Evolutionary conservation across 2,113 vertebrate genomes (phyloP).

Genomic region (Scomber scombrus): DNA sequence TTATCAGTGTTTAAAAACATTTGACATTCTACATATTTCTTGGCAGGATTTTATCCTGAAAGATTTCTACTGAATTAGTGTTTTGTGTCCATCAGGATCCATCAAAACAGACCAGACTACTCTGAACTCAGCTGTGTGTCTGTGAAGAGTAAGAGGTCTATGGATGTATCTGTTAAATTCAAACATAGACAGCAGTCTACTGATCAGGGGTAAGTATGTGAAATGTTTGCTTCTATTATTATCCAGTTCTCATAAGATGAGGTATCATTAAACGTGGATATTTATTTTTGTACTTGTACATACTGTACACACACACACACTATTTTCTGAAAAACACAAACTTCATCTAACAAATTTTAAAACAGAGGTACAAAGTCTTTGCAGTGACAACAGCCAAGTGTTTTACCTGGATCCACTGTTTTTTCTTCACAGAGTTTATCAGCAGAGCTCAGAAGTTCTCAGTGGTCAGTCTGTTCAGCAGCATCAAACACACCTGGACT

Average conservation of each 20-base stretch:
- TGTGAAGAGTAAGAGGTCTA: background rate
- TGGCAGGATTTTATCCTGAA: no score
- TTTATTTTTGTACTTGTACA: background rate
- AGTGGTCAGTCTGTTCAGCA: background rate
- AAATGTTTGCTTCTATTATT: background rate
- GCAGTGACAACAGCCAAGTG: no score
- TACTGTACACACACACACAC: no score
- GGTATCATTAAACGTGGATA: background rate
- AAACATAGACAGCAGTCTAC: background rate
- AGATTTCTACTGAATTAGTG: no score
- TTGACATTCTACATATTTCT: no score
- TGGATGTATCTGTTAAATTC: rapidly evolving
- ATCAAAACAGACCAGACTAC: background rate
- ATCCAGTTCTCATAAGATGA: no score
- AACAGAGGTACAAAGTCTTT: no score
- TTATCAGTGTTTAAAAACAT: no score
- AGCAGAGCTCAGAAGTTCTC: background rate
- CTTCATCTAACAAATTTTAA: no score
- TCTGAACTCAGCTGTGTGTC: conserved; percentile 7
- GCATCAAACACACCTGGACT: background rate
- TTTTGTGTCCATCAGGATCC: background rate
- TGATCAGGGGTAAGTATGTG: background rate
- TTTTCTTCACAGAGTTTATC: conserved; percentile 4
- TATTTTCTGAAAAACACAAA: no score
- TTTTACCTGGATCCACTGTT: no score